These are phyloP conservation scores for Laterallus jamaicensis DNA, from an alignment of 2,113 vertebrate genomes.

Conservation along the genomic window DNA sequence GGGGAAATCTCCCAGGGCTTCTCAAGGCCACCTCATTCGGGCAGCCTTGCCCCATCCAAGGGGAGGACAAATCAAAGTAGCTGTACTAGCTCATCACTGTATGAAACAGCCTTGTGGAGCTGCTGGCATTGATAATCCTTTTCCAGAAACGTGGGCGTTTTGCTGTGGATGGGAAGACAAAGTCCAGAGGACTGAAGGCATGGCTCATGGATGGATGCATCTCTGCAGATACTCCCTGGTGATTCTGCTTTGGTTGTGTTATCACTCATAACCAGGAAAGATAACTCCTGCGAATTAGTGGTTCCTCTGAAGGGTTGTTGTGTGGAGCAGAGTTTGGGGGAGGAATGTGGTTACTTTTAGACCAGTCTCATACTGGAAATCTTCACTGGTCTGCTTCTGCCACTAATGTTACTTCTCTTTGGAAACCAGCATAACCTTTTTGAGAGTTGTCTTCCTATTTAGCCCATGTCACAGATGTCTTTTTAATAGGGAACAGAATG, in stretches of 20 bases:
- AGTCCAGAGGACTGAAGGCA: neutral
- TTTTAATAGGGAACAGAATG: neutral
- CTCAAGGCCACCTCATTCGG: neutral
- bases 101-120: neutral
- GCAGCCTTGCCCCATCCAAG: neutral
- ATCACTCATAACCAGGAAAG: neutral
- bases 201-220: neutral
- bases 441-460: neutral
- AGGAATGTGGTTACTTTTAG: neutral
- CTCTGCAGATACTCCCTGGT: neutral
- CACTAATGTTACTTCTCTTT: neutral
- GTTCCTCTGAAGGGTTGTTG: neutral
- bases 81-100: rapidly evolving
- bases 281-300: neutral
- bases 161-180: neutral
- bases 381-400: neutral
- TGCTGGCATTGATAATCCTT: neutral
- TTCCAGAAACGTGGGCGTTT: neutral
- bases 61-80: neutral
- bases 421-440: neutral
- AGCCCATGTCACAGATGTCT: neutral
- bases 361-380: neutral
- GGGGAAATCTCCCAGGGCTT: neutral
- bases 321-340: neutral
- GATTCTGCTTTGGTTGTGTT: neutral